Base-by-base conservation (phyloP, 2,797 vertebrate genomes). In the Malacoctenus gilli region DNA sequence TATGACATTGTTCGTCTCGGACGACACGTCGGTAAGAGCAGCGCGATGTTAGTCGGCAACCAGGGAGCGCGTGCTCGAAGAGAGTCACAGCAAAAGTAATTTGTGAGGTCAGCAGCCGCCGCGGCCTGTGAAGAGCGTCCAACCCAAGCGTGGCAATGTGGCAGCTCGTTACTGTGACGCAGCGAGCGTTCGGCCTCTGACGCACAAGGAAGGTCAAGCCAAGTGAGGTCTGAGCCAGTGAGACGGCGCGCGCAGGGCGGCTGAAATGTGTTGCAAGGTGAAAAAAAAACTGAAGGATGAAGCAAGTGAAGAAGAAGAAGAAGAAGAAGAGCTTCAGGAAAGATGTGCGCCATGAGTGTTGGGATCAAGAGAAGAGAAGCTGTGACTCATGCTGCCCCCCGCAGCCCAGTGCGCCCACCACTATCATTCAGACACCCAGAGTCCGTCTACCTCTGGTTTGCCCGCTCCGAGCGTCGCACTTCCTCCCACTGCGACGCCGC, bases 381-480 rank as follows among this genome's bases (percentile, higher is more conserved):
- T 28, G 67, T 51, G 72, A 32, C 57, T 65, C 5, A 10, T 19
- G 68, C 75, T 22, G 43, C 34, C 60, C 39, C 42, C 20, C 71
- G 52, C 51, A 70, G 47, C 68, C 68, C 37, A 21, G 70, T 64
- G 57, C 23, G 48, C 43, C 59, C 30, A 41, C 14, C 32, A 8
- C 23, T 18, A 35, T 14, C 16, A 40, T 14, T 31, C 5, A 49
- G 19, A 10, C 13, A 60, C 18, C 49, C 50, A 46, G 38, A 54
- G 23, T 65, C 48, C 0, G n/a, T 81, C 82, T 90, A 91, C 91
- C 89, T 92, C 80, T 15, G 75, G 8, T 38, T 60, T 83, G 51
- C 59, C 62, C 15, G 46, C 64, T 48, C 52, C 75, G 23, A 48
- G 38, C 18, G 75, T 59, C 21, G 62, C 54, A 31, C 53, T 53